A percentile compares a stretch with the other conserved stretches of the same genome.
Conservation (phyloP, 2,113 vertebrate species). For the Lynx canadensis region DNA sequence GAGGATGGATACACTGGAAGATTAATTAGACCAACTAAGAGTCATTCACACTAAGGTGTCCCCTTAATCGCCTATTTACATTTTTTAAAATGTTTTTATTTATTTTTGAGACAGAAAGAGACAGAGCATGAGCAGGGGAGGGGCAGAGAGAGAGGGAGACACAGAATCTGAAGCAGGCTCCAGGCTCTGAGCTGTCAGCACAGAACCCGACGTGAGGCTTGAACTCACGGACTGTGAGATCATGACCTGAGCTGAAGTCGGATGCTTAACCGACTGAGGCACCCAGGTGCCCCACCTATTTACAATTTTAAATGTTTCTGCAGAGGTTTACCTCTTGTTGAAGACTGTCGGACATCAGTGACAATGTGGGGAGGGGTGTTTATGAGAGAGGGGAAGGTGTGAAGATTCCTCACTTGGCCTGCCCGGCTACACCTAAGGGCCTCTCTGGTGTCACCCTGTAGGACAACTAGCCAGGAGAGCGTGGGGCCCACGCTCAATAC, state of each 20-base stretch:
- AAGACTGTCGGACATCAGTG: not conserved
- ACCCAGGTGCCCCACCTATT: not conserved
- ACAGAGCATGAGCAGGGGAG: too few species aligned
- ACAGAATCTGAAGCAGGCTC: too few species aligned
- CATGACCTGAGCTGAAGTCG: too few species aligned
- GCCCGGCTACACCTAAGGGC: not conserved
- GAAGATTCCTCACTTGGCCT: not conserved
- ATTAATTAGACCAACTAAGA: constrained; percentile 42
- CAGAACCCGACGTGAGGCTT: too few species aligned
- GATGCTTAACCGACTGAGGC: too few species aligned
- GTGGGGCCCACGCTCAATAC: accelerated
- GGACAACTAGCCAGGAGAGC: not conserved
- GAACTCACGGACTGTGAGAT: too few species aligned
- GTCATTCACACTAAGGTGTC: not conserved
- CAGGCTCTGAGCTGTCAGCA: too few species aligned
- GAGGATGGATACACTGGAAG: not conserved
- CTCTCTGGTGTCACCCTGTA: not conserved
- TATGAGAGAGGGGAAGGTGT: not conserved
- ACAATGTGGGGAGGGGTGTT: not conserved
- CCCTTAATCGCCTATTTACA: not conserved
- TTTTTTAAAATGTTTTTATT: not conserved
- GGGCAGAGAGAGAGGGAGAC: too few species aligned
- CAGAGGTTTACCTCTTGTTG: constrained; percentile 22
- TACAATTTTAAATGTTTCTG: constrained; percentile 44
- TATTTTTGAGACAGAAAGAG: too few species aligned